phyloP scores from a whole-genome alignment of 2,888 invertebrate genomes.

The Acrobasis consociella region DNA sequence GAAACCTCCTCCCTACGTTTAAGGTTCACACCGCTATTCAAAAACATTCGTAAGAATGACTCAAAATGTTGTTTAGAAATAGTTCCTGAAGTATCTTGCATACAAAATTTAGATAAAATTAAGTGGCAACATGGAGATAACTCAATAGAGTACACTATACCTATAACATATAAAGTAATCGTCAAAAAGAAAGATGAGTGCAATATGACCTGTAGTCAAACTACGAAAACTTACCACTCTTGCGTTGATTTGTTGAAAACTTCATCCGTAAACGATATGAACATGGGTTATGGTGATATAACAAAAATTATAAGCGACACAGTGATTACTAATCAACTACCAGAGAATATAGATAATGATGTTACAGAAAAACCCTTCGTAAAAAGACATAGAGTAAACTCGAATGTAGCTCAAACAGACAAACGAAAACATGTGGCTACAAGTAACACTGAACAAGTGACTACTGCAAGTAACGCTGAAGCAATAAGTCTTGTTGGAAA shows the following conservation, averaged over 20 bases:
- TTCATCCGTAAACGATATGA: slow-evolving; percentile 40
- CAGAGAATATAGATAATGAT: slow-evolving; percentile 31
- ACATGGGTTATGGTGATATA: slow-evolving; percentile 48
- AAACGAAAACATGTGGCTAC: neutral
- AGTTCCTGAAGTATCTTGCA: slow-evolving; percentile 58
- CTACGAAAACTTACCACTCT: slow-evolving; percentile 64
- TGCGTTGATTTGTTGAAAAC: slow-evolving; percentile 60
- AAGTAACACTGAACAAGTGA: neutral
- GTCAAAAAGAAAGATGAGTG: slow-evolving; percentile 47
- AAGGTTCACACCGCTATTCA: slow-evolving; percentile 60
- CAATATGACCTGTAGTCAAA: slow-evolving; percentile 24
- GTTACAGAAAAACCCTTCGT: slow-evolving; percentile 24
- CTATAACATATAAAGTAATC: slow-evolving; percentile 67
- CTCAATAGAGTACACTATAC: slow-evolving; percentile 60
- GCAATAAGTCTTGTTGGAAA: neutral
- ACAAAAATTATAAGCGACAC: slow-evolving; percentile 59
- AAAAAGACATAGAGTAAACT: neutral
- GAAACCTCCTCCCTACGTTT: slow-evolving; percentile 57
- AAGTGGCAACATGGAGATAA: slow-evolving; percentile 54
- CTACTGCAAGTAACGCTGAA: neutral
- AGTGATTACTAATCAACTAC: slow-evolving; percentile 41
- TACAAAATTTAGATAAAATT: slow-evolving; percentile 63
- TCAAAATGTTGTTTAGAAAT: slow-evolving; percentile 65
- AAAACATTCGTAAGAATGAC: slow-evolving; percentile 43
- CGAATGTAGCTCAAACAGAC: neutral